These are phyloP conservation scores for Rhinoderma darwinii DNA, from an alignment of 2,113 vertebrate genomes.

Conservation along the genomic window DNA sequence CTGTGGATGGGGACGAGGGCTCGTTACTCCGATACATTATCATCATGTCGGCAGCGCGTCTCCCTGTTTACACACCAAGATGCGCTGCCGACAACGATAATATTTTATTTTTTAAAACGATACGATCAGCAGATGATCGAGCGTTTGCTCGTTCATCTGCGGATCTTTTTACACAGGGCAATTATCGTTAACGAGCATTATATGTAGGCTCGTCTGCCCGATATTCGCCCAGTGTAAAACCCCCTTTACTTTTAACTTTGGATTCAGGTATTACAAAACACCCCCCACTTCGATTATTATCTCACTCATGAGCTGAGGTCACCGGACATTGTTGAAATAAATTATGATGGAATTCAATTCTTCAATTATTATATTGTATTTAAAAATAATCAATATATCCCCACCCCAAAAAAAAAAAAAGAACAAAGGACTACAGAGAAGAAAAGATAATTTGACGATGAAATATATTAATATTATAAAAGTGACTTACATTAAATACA, in stretches of 20 bases:
- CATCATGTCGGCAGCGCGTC: too few species aligned
- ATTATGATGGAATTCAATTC: background rate
- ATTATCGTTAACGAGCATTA: too few species aligned
- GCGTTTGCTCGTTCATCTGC: too few species aligned
- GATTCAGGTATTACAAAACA: conserved; percentile 32
- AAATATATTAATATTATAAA: background rate
- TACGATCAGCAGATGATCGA: too few species aligned
- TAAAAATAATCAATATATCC: background rate
- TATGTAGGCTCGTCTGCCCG: too few species aligned
- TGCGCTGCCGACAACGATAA: too few species aligned
- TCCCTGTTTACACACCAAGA: too few species aligned
- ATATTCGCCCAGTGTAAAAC: too few species aligned
- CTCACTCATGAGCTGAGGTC: background rate
- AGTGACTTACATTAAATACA: background rate
- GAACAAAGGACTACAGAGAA: background rate
- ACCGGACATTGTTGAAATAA: background rate
- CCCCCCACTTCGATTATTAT: background rate
- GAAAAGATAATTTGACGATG: background rate
- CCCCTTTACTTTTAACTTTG: conserved; percentile 8
- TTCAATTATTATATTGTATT: background rate
- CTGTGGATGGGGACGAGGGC: too few species aligned
- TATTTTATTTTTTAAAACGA: too few species aligned
- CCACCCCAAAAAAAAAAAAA: background rate
- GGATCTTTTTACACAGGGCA: too few species aligned
- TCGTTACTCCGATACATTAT: too few species aligned